These are phyloP conservation scores for Chalcosyrphus nemorum DNA, from an alignment of 2,888 invertebrate genomes.

Conservation along the genomic window DNA sequence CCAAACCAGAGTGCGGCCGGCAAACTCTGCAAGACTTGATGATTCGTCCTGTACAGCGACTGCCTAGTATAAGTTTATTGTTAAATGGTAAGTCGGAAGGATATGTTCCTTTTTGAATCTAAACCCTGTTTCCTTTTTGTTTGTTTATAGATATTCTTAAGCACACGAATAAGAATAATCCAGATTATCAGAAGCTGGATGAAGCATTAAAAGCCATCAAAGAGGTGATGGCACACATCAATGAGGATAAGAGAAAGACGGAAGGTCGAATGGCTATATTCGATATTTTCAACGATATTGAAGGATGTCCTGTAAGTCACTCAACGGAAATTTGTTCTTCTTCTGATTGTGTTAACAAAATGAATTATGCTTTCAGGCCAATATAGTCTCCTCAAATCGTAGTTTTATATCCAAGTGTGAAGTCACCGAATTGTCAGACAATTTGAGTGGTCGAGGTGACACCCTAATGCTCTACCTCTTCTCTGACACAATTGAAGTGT, in stretches of 20 bases:
- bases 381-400: conserved; percentile 95
- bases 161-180: conserved; percentile 93
- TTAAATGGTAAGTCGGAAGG: conserved; percentile 92
- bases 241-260: conserved; percentile 98
- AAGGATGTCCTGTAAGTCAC: conserved; percentile 93
- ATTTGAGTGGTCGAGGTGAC: conserved; percentile 92
- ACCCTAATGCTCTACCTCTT: conserved; percentile 95
- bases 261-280: conserved; percentile 98
- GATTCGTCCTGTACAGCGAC: conserved; percentile 98
- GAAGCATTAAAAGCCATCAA: conserved; percentile 93
- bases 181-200: conserved; percentile 93
- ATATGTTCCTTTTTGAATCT: neutral
- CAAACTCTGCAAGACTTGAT: conserved; percentile 97
- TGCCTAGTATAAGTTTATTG: conserved; percentile 97
- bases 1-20: conserved; percentile 96
- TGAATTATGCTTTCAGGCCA: conserved; percentile 90
- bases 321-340: neutral
- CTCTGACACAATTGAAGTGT: conserved; percentile 96
- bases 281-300: conserved; percentile 98
- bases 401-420: conserved; percentile 94
- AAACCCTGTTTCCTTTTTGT: neutral
- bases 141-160: conserved; percentile 92
- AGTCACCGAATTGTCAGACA: conserved; percentile 93
- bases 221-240: conserved; percentile 97
- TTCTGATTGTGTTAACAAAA: neutral